A percentile compares a stretch with the other conserved stretches of the same genome.
Evolutionary conservation across 1,140 invertebrate species (phyloP).

Genomic region (Limonius californicus): DNA sequence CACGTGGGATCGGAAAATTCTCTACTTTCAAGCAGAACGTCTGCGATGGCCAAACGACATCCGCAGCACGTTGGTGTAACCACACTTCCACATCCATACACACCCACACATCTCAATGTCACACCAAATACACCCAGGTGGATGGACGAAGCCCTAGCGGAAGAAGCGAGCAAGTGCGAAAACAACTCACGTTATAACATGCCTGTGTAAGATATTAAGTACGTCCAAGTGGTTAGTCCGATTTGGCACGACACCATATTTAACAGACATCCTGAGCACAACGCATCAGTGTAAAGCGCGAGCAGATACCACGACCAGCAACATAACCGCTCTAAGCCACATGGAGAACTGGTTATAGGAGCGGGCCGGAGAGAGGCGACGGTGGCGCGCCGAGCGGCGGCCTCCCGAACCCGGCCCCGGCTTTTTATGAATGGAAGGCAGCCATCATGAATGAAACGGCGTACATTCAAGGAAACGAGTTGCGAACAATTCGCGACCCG

Average conservation of each 20-base stretch:
- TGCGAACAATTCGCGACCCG: conserved; percentile 36
- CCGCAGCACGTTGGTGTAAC: conserved; percentile 28
- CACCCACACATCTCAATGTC: conserved; percentile 42
- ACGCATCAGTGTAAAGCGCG: conserved; percentile 16
- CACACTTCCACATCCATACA: conserved; percentile 37
- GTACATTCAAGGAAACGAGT: conserved; percentile 46
- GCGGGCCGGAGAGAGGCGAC: conserved; percentile 43
- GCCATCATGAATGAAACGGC: conserved; percentile 66
- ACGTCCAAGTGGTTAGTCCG: background rate
- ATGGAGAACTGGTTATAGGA: conserved; percentile 42
- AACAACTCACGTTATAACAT: conserved; percentile 8
- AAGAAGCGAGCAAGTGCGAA: too few species aligned
- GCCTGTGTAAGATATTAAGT: background rate
- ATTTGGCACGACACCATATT: conserved; percentile 6
- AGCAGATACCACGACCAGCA: background rate
- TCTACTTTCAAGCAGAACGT: too few species aligned
- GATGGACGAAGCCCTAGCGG: background rate
- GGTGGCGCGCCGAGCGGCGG: conserved; percentile 42
- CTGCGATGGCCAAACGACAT: too few species aligned
- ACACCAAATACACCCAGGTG: conserved; percentile 34
- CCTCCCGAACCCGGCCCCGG: conserved; percentile 48
- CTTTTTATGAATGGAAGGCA: conserved; percentile 76
- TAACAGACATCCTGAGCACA: conserved; percentile 15
- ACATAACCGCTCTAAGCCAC: conserved; percentile 7
- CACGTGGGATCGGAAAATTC: background rate